Conservation (phyloP, 1,140 invertebrate species). For the Drusus annulatus region DNA sequence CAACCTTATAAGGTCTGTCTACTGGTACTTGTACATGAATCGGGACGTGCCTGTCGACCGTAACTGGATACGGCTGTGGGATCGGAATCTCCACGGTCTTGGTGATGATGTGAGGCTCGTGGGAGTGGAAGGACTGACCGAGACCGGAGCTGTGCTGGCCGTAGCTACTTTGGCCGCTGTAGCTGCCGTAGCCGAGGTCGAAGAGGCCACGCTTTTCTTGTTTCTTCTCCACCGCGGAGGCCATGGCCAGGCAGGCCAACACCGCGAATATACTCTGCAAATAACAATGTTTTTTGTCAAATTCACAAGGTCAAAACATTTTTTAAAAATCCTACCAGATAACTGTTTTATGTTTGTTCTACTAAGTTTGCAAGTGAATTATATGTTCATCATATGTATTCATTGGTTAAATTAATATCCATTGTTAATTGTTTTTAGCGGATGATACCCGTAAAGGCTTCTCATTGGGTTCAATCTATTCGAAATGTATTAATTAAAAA, state of each 20-base stretch:
- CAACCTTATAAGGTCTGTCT: slow-evolving; percentile 71
- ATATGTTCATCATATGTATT: too few relatives aligned
- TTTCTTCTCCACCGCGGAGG: slow-evolving; percentile 49
- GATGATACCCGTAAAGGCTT: too few relatives aligned
- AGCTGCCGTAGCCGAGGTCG: slow-evolving; percentile 52
- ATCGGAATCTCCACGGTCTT: slow-evolving; percentile 63
- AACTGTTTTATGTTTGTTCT: too few relatives aligned
- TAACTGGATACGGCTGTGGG: slow-evolving; percentile 61
- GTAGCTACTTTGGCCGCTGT: neutral
- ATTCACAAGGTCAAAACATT: too few relatives aligned
- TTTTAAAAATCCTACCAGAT: too few relatives aligned
- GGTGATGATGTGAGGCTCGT: slow-evolving; percentile 55
- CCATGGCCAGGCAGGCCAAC: slow-evolving; percentile 21
- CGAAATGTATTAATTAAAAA: too few relatives aligned
- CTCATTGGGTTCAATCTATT: too few relatives aligned
- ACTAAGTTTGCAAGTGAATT: too few relatives aligned
- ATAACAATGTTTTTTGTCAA: neutral
- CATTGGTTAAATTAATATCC: too few relatives aligned
- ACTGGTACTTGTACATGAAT: slow-evolving; percentile 74
- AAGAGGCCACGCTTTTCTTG: slow-evolving; percentile 56
- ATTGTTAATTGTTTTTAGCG: too few relatives aligned
- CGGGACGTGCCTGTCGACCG: slow-evolving; percentile 65
- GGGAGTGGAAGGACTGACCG: slow-evolving; percentile 44
- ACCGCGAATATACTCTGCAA: slow-evolving; percentile 44
- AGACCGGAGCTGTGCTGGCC: slow-evolving; percentile 52